Base-by-base conservation (phyloP, 2,888 invertebrate species). In the Cactoblastis cactorum region DNA sequence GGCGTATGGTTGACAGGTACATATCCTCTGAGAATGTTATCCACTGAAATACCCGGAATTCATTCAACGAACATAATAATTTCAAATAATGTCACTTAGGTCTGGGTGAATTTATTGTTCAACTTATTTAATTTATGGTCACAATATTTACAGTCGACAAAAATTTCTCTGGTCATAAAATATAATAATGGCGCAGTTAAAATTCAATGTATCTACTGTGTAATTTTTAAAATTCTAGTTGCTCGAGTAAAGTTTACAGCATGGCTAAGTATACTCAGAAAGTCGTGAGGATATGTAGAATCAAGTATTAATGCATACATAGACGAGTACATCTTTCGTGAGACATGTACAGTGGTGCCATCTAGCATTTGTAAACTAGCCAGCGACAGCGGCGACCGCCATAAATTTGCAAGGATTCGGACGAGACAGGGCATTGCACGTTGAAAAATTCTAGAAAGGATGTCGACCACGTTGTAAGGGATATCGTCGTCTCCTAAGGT, bases 381-480 rank as follows among this genome's bases (percentile, higher is more conserved):
- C 78, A 76, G 67, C 72, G 80, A 74, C 75, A 76, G 72, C 71
- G 69, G 62, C 62, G 65, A 59, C 68, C 74, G 79, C 77, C 77
- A 85, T 88, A 88, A 88, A 88, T 87, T 83, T 83, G 62, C 72
- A 69, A 77, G 86, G 86, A 86, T 87, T 80, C 75, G 67, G 67
- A 69, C 67, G 64, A 74, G 86, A 87, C 87, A 28, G 43, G 43
- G 28, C 43, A 79, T 76, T 77, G 80, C 78, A 74, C 76, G 72
- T 73, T 81, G 83, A 84, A 85, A 86, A 84, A 84, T 87, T 80
- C 75, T 72, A 71, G 69, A 69, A 69, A 67, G 65, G 72, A 68
- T 69, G 74, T 66, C 32, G 17, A 68, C 71, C 56, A 57, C 62
- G 59, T 59, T 63, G 63, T 65, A 60, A 58, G 61, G 60, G 56